phyloP scores from a whole-genome alignment of 2,888 invertebrate species.

The Orthosia cruda region DNA sequence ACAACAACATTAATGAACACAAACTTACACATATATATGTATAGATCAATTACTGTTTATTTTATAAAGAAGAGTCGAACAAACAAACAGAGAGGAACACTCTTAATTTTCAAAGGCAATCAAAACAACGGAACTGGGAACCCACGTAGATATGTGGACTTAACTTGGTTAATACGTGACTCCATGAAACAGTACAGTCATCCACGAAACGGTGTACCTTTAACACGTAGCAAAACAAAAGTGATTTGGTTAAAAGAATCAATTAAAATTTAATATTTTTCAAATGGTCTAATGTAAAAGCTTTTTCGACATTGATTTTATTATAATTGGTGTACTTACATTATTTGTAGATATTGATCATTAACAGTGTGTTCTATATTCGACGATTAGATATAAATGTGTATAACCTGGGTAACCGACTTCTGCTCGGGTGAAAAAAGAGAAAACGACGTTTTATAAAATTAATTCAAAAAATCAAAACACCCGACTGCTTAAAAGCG shows the following conservation, averaged over 20 bases:
- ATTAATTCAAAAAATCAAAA: no score
- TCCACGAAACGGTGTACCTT: not conserved
- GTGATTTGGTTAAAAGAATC: not conserved
- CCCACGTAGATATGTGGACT: slow-evolving; percentile 50
- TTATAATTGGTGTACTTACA: no score
- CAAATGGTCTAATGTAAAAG: not conserved
- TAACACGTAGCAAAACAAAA: not conserved
- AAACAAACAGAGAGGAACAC: slow-evolving; percentile 36
- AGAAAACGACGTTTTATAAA: no score
- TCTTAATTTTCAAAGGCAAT: slow-evolving; percentile 65
- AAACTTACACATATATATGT: not conserved
- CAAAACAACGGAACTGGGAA: slow-evolving; percentile 35
- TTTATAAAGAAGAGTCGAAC: slow-evolving; percentile 43
- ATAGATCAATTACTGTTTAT: slow-evolving; percentile 27
- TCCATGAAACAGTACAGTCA: slow-evolving; percentile 38
- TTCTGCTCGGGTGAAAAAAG: no score
- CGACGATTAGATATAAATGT: not conserved
- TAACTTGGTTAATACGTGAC: slow-evolving; percentile 59
- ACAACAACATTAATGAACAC: slow-evolving; percentile 17
- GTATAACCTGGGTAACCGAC: no score
- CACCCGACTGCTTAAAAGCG: no score
- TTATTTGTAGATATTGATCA: not conserved
- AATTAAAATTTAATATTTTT: not conserved
- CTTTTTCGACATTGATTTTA: not conserved
- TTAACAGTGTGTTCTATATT: not conserved